A percentile compares a stretch with the other conserved stretches of the same genome.
phyloP scores from a whole-genome alignment of 2,888 invertebrate genomes.

The Hypomecis punctinalis region DNA sequence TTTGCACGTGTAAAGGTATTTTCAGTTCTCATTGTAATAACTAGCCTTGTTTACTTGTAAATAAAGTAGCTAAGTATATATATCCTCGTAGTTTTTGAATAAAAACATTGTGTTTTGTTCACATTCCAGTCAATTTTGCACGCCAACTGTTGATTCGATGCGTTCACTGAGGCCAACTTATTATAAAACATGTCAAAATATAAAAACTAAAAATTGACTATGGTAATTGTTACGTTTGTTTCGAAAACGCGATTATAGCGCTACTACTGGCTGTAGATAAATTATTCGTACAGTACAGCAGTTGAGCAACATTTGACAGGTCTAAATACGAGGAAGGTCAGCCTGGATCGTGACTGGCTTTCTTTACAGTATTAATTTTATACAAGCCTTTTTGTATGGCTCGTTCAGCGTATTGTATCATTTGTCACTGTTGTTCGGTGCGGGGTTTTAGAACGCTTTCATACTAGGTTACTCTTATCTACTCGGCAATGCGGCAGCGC shows the following conservation, averaged over 20 bases:
- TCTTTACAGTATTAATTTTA: constrained; percentile 27
- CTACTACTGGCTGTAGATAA: not conserved
- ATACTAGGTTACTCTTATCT: too few relatives aligned
- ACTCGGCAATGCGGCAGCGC: too few relatives aligned
- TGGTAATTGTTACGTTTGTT: not conserved
- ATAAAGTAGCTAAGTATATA: too few relatives aligned
- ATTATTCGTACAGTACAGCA: constrained; percentile 3
- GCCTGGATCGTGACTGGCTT: constrained; percentile 28
- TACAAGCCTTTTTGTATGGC: constrained; percentile 5
- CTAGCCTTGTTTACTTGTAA: too few relatives aligned
- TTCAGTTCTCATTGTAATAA: too few relatives aligned
- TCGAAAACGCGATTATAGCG: not conserved
- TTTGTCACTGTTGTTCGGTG: not conserved
- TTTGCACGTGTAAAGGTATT: too few relatives aligned
- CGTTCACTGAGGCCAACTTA: not conserved
- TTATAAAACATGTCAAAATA: not conserved
- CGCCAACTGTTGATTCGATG: not conserved
- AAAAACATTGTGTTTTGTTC: constrained; percentile 1
- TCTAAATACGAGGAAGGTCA: constrained; percentile 27
- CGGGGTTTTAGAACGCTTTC: not conserved
- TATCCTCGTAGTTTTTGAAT: not conserved
- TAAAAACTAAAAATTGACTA: not conserved
- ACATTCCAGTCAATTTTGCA: constrained; percentile 21
- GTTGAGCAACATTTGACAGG: constrained; percentile 26
- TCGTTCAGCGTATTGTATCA: not conserved